A percentile compares a stretch with the other conserved stretches of the same genome.
Conservation (phyloP, 1,140 invertebrate genomes). For the Pseudomyrmex pallidus region DNA sequence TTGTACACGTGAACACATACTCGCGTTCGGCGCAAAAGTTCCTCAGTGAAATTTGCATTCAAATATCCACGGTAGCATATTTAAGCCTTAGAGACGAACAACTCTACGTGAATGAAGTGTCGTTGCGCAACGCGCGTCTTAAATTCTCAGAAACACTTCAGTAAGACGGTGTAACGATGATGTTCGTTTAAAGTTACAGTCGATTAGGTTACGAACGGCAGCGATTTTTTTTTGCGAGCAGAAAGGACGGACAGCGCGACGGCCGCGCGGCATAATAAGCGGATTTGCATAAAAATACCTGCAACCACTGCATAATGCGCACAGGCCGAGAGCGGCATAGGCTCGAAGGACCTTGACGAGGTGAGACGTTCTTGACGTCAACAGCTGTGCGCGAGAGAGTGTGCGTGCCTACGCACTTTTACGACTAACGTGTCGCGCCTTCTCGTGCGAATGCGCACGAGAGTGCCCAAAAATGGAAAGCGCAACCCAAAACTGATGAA, state of each 20-base stretch:
- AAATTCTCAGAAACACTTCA: conserved; percentile 47
- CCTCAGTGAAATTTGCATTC: conserved; percentile 38
- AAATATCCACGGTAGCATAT: conserved; percentile 43
- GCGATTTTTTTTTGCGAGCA: conserved; percentile 22
- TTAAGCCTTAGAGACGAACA: background rate
- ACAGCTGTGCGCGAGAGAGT: conserved; percentile 50
- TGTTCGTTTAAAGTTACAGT: conserved; percentile 43
- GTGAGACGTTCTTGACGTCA: conserved; percentile 74
- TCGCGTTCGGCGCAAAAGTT: background rate
- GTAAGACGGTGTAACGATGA: conserved; percentile 45
- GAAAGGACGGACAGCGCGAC: conserved; percentile 43
- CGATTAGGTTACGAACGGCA: conserved; percentile 34
- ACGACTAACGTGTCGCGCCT: conserved; percentile 14
- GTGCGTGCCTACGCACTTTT: conserved; percentile 64
- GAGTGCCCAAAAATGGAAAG: conserved; percentile 32
- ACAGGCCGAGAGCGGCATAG: conserved; percentile 8
- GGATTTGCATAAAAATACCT: conserved; percentile 80
- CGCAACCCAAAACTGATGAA: background rate
- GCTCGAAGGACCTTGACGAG: conserved; percentile 72
- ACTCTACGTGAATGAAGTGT: background rate
- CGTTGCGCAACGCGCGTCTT: conserved; percentile 55
- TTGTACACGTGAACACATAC: background rate
- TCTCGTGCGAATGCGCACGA: background rate
- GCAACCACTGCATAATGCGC: conserved; percentile 70
- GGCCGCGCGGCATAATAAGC: conserved; percentile 69